These are phyloP conservation scores for Neodon shergylaensis DNA, from an alignment of 2,113 vertebrate genomes.

Conservation along the genomic window DNA sequence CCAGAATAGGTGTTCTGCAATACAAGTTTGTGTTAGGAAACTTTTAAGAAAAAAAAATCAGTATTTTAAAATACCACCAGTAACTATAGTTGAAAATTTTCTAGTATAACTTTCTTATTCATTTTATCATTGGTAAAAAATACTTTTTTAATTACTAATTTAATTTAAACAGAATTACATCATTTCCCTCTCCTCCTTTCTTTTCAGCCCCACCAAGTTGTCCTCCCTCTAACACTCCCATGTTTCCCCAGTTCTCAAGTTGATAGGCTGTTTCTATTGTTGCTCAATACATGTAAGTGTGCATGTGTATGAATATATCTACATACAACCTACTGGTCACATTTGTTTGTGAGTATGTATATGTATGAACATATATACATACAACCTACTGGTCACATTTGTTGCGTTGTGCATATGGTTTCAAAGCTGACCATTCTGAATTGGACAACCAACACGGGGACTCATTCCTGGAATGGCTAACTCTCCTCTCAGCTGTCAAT, in stretches of 20 bases:
- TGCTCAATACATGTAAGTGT: background rate
- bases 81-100: background rate
- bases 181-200: background rate
- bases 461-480: background rate
- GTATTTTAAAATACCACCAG: background rate
- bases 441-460: background rate
- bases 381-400: background rate
- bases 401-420: background rate
- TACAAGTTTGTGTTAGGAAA: background rate
- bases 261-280: background rate
- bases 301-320: background rate
- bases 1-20: background rate
- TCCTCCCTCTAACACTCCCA: background rate
- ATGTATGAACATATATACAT: background rate
- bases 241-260: background rate
- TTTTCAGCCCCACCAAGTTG: background rate
- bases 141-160: background rate
- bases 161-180: background rate
- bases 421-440: background rate
- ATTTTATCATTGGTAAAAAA: background rate
- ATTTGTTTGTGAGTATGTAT: too few species aligned
- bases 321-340: background rate
- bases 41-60: background rate
- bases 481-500: background rate
- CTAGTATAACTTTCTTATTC: background rate